Evolutionary conservation across 2,797 vertebrate genomes (phyloP).

Genomic region (Sebastolobus altivelis): DNA sequence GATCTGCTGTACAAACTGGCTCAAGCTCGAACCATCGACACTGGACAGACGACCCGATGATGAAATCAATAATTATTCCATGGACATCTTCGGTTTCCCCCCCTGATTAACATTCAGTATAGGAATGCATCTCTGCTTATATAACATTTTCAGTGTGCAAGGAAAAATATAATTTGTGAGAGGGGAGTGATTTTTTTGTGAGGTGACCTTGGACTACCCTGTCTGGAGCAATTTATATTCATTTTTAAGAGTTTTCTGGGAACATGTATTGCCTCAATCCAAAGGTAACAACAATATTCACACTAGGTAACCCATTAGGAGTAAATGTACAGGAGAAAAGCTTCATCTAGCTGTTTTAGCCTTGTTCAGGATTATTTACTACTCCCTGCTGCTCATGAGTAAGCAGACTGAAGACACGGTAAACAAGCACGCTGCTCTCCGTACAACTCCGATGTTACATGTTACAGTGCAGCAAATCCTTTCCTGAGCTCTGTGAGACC

Average conservation of each 20-base stretch:
- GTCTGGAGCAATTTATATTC: conserved; percentile 36
- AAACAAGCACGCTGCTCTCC: conserved; percentile 48
- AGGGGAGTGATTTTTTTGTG: conserved; percentile 34
- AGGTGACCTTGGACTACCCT: conserved; percentile 61
- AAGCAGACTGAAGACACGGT: conserved; percentile 54
- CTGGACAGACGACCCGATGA: conserved; percentile 47
- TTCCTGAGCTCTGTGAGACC: conserved; percentile 69
- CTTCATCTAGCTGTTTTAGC: conserved; percentile 40
- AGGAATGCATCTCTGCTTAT: conserved; percentile 61
- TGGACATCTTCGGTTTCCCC: conserved; percentile 62
- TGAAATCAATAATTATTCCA: conserved; percentile 55
- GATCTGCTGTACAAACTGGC: conserved; percentile 69
- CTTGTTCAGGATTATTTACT: conserved; percentile 60
- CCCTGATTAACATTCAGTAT: conserved; percentile 70
- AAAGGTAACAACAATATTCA: conserved; percentile 60
- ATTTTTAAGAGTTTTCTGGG: conserved; percentile 42
- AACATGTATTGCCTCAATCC: conserved; percentile 56
- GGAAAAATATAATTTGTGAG: conserved; percentile 52
- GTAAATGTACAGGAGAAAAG: conserved; percentile 53
- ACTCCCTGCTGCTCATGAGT: conserved; percentile 51
- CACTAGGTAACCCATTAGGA: conserved; percentile 48
- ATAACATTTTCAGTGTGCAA: conserved; percentile 53
- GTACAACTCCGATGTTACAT: conserved; percentile 54
- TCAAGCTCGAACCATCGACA: conserved; percentile 53
- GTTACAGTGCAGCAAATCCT: conserved; percentile 54